These are phyloP conservation scores for Pteropus rufus DNA, from an alignment of 2,797 vertebrate genomes.

Conservation along the genomic window DNA sequence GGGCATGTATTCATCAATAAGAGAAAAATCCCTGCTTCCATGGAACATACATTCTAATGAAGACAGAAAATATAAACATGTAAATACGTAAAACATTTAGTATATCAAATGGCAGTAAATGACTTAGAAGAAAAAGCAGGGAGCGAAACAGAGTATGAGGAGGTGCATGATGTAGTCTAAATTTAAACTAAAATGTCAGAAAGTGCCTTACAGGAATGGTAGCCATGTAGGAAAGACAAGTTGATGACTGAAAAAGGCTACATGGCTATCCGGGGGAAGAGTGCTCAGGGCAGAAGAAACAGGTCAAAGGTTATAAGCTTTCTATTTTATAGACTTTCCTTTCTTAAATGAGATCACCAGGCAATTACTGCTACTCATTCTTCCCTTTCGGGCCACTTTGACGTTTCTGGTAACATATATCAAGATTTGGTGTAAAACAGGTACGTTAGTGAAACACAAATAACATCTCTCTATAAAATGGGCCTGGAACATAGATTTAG, in stretches of 20 bases:
- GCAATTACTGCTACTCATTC: background rate
- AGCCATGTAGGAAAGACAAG: background rate
- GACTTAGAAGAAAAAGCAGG: background rate
- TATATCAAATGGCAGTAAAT: background rate
- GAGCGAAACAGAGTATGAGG: background rate
- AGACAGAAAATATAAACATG: background rate
- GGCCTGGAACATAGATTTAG: background rate
- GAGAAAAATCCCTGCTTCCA: background rate
- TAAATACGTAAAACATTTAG: background rate
- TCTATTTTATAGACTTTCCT: background rate
- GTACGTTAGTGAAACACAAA: background rate
- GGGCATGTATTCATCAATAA: background rate
- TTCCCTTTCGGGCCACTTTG: background rate
- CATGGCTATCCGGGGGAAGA: background rate
- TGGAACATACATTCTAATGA: background rate
- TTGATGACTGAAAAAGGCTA: background rate
- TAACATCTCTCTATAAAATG: background rate
- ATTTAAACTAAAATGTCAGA: background rate
- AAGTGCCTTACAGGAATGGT: background rate
- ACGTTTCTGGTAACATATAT: background rate
- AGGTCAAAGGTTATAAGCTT: background rate
- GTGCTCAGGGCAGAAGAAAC: background rate
- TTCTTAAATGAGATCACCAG: background rate
- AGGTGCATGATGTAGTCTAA: background rate
- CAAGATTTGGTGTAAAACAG: background rate